These are phyloP conservation scores for Nesoenas mayeri DNA, from an alignment of 2,113 vertebrate genomes.

Conservation along the genomic window DNA sequence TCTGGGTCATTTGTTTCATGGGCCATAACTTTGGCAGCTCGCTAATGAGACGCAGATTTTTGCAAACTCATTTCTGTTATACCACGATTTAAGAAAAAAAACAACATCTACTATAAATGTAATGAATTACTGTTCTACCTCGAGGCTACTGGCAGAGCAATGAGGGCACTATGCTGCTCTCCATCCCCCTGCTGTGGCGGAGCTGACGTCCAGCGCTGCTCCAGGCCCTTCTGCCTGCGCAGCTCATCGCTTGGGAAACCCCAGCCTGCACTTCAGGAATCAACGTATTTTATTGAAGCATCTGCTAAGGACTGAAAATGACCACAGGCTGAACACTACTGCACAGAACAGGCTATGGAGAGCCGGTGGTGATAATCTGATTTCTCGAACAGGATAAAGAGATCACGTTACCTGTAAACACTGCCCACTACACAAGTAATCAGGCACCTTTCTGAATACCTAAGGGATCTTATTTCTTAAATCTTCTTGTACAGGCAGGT, in stretches of 20 bases:
- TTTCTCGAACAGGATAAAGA: not conserved
- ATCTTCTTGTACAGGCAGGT: not conserved
- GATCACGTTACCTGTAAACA: slow-evolving; percentile 27
- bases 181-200: rapidly evolving
- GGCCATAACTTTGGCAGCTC: not conserved
- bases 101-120: not conserved
- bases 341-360: not conserved
- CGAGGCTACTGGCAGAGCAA: not conserved
- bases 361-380: not conserved
- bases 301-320: not conserved
- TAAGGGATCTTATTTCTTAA: slow-evolving; percentile 12
- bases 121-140: not conserved
- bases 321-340: not conserved
- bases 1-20: not conserved
- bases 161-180: rapidly evolving
- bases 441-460: not conserved
- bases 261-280: not conserved
- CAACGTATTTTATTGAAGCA: not conserved
- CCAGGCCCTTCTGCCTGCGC: not conserved
- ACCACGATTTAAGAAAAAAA: not conserved
- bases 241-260: not conserved
- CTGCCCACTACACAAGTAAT: not conserved
- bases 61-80: not conserved
- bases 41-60: rapidly evolving
- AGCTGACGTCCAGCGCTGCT: not conserved